Conservation (phyloP, 2,888 invertebrate species). For the Arenicola marina region DNA sequence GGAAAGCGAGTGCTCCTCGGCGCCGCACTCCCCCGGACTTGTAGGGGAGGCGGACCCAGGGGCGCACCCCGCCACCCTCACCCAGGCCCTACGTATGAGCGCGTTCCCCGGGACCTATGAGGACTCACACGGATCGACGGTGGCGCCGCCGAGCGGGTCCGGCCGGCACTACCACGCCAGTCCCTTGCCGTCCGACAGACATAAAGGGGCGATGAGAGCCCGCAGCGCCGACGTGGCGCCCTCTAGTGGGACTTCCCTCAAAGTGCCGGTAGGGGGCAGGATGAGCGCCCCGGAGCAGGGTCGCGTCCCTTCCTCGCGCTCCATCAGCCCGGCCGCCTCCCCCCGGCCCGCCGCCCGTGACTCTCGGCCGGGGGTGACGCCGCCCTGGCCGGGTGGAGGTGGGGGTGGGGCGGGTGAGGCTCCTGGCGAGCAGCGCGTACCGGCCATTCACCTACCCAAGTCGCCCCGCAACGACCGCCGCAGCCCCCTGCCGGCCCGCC, state of each 20-base stretch:
- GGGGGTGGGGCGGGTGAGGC: too few species aligned
- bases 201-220: slow-evolving; percentile 3
- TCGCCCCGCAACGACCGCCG: slow-evolving; percentile 7
- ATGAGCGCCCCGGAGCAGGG: slow-evolving; percentile 19
- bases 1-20: slow-evolving; percentile 42
- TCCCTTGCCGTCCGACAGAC: slow-evolving; percentile 13
- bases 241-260: neutral
- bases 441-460: neutral
- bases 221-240: slow-evolving; percentile 5
- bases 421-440: too few species aligned
- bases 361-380: slow-evolving; percentile 12
- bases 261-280: slow-evolving; percentile 10
- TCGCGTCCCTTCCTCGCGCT: slow-evolving; percentile 19
- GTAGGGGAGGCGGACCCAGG: slow-evolving; percentile 41
- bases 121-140: neutral
- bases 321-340: slow-evolving; percentile 21
- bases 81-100: slow-evolving; percentile 7
- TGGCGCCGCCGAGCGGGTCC: neutral
- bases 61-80: slow-evolving; percentile 10
- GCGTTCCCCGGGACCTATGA: neutral
- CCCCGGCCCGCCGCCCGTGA: slow-evolving; percentile 18
- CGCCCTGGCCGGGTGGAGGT: too few species aligned
- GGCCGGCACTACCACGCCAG: neutral
- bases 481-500: slow-evolving; percentile 14
- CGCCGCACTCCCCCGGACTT: slow-evolving; percentile 42